Conservation (phyloP, 2,888 invertebrate genomes). For the Reticulitermes lucifugus region DNA sequence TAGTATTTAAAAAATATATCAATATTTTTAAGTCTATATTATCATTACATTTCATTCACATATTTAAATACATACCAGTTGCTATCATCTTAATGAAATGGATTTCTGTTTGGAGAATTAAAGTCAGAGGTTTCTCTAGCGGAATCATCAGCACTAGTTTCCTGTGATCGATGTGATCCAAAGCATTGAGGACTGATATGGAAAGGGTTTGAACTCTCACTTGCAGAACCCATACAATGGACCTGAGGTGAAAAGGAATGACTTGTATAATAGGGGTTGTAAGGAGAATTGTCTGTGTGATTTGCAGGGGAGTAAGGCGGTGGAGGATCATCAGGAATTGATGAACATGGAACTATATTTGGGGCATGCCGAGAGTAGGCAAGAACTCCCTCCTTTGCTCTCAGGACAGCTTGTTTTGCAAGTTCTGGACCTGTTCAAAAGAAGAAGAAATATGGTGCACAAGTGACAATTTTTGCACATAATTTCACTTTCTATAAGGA, state of each 20-base stretch:
- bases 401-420: constrained; percentile 60
- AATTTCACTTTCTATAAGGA: background rate
- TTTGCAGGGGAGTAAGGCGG: constrained; percentile 50
- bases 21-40: background rate
- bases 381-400: constrained; percentile 60
- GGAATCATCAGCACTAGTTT: background rate
- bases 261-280: constrained; percentile 18
- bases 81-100: constrained; percentile 19
- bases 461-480: background rate
- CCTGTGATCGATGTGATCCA: background rate
- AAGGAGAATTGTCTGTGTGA: constrained; percentile 25
- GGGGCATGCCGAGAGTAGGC: background rate
- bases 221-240: background rate
- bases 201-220: constrained; percentile 17
- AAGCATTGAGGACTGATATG: background rate
- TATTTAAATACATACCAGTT: background rate
- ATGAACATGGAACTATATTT: constrained; percentile 43
- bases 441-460: constrained; percentile 18
- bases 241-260: background rate
- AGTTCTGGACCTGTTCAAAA: constrained; percentile 59
- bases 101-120: constrained; percentile 12
- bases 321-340: constrained; percentile 47
- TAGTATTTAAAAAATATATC: background rate
- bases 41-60: background rate
- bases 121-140: background rate